A percentile compares a stretch with the other conserved stretches of the same genome.
phyloP scores from a whole-genome alignment of 2,113 vertebrate species.

The Calyptommatus sinebrachiatus region DNA sequence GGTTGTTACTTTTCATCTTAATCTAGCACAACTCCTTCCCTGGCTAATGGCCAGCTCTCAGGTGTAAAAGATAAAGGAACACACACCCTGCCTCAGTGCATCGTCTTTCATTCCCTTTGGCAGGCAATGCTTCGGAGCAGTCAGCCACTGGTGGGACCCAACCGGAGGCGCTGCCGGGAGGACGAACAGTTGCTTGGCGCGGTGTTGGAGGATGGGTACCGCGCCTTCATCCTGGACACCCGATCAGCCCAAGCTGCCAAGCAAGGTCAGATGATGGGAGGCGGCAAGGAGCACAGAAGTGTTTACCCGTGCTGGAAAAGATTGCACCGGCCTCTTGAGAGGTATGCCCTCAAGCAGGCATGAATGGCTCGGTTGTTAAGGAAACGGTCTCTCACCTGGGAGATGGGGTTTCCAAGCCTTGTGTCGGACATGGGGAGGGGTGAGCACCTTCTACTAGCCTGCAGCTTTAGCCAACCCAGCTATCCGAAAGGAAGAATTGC shows the following conservation, averaged over 20 bases:
- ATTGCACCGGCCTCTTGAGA: slow-evolving; percentile 80
- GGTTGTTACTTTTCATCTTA: no score
- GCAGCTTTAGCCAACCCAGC: no score
- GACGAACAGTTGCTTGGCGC: slow-evolving; percentile 76
- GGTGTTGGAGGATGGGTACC: slow-evolving; percentile 42
- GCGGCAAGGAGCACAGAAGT: slow-evolving; percentile 80
- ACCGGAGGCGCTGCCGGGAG: slow-evolving; percentile 76
- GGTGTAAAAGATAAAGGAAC: no score
- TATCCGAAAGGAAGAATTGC: no score
- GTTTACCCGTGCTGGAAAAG: slow-evolving; percentile 76
- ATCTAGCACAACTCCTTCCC: no score
- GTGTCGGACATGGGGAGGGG: no score
- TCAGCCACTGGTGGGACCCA: slow-evolving; percentile 79
- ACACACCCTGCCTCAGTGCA: not conserved
- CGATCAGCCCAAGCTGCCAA: slow-evolving; percentile 78
- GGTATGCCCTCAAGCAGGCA: slow-evolving; percentile 56
- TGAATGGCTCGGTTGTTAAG: no score
- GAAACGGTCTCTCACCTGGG: no score
- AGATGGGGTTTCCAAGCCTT: no score
- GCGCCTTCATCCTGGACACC: slow-evolving; percentile 79
- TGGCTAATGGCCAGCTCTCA: no score
- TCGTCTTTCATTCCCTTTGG: rapidly evolving
- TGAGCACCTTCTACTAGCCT: no score
- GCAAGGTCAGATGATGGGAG: slow-evolving; percentile 74
- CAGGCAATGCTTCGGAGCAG: slow-evolving; percentile 83